Evolutionary conservation across 2,888 invertebrate genomes (phyloP), one percentile per base, ranked within the genome.

Genomic region (Nomada ferruginata): DNA sequence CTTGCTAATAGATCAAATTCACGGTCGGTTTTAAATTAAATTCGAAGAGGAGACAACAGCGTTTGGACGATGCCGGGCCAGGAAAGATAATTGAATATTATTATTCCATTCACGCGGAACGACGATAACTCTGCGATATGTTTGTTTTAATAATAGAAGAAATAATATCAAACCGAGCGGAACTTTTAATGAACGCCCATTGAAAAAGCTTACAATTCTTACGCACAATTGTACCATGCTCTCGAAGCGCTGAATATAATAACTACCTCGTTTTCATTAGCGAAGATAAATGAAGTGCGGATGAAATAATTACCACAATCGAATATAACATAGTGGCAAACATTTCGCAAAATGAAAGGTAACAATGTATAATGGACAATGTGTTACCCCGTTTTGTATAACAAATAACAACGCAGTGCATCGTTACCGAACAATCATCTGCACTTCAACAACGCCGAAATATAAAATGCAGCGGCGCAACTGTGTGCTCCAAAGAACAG

Each of bases 141-240:
- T 29, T 23, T 50, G 20, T 2, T 29, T 71, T 36, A 71, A 60
- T 52, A 50, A 60, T 29, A 29, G 0, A 5, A 2, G 36, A 36
- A 50, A 52, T 60, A 60, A 60, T 36, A 23, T 15, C 60, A 29
- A 20, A 0, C 44, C 23, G 23, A 69, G 18, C 2, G 20, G 20
- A 71, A 71, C 29, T 42, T 61, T 71, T 36, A 71, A 61, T 36
- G 50, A 60, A 60, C 36, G 36, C 36, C 23, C 29, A 36, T 57
- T n/a, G 11, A 26, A 18, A 44, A 42, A 20, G 7, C 20, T 42
- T 23, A 2, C 23, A 11, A 15, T 68, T 26, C 10, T 1, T 3
- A 18, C 1, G 7, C 3, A 3, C 15, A 64, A 20, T 60, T 36
- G 2, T 42, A 10, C 42, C 15, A 18, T 60, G 2, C 42, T 18